These are phyloP conservation scores for Threskiornis aethiopicus DNA, from an alignment of 2,797 vertebrate species.

Conservation along the genomic window DNA sequence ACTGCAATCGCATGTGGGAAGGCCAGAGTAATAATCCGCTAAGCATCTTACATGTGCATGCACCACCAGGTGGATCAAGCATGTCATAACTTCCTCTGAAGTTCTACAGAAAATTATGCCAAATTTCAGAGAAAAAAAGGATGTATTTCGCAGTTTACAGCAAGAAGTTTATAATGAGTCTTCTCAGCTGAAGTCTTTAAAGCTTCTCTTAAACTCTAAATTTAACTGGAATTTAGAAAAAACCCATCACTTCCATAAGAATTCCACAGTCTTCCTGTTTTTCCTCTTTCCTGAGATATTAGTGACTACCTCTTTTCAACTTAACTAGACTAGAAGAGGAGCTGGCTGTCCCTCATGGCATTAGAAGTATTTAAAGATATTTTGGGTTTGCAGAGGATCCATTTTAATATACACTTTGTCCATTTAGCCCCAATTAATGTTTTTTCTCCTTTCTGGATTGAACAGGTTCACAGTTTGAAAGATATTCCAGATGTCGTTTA, in stretches of 20 bases:
- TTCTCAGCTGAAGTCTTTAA: neutral
- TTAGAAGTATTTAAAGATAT: neutral
- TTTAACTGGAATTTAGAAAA: neutral
- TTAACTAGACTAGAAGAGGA: neutral
- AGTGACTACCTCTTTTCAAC: neutral
- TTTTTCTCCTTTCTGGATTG: neutral
- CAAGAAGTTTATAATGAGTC: neutral
- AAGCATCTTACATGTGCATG: neutral
- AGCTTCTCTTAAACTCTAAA: neutral
- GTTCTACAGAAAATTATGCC: neutral
- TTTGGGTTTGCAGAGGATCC: neutral
- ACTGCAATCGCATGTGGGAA: neutral
- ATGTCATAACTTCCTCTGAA: neutral
- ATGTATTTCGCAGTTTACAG: neutral
- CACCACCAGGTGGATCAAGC: neutral
- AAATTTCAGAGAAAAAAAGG: neutral
- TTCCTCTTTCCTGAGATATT: neutral
- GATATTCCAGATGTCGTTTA: neutral
- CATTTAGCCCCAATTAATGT: neutral
- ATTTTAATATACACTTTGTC: neutral
- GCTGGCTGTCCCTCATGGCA: neutral
- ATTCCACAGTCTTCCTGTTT: neutral
- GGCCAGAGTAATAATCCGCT: neutral
- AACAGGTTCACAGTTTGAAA: neutral
- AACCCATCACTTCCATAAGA: neutral